Conservation (phyloP, 2,797 vertebrate species). For the Enteromius unitaeniatus region DNA sequence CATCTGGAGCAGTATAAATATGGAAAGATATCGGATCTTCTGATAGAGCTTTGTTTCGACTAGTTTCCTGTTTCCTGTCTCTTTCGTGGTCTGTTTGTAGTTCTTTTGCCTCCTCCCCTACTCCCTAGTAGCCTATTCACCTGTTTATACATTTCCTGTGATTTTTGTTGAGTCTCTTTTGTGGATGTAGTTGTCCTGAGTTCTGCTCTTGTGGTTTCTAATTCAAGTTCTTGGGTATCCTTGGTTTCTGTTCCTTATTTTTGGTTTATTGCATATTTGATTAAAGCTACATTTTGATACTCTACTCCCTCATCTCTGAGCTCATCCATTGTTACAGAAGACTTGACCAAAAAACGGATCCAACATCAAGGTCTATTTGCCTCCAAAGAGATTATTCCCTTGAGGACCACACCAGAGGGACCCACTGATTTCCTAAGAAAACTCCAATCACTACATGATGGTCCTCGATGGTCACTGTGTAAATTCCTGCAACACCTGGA, state of each 20-base stretch:
- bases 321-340: not conserved
- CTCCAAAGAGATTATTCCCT: not conserved
- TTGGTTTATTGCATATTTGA: not conserved
- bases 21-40: not conserved
- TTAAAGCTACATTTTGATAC: not conserved
- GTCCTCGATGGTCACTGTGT: too few relatives aligned
- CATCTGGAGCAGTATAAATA: not conserved
- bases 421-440: too few relatives aligned
- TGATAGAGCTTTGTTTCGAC: not conserved
- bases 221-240: not conserved
- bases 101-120: not conserved
- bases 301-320: not conserved
- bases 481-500: too few relatives aligned
- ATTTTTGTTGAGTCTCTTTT: too few relatives aligned
- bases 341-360: not conserved
- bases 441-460: too few relatives aligned
- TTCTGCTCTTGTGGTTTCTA: not conserved
- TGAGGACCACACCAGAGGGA: not conserved
- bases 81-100: too few relatives aligned
- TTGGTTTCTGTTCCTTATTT: not conserved
- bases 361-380: not conserved
- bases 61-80: not conserved
- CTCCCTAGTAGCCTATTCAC: not conserved
- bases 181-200: not conserved
- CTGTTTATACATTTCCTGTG: too few relatives aligned